These are phyloP conservation scores for Tiliacea aurago DNA, from an alignment of 2,888 invertebrate genomes.

Conservation along the genomic window DNA sequence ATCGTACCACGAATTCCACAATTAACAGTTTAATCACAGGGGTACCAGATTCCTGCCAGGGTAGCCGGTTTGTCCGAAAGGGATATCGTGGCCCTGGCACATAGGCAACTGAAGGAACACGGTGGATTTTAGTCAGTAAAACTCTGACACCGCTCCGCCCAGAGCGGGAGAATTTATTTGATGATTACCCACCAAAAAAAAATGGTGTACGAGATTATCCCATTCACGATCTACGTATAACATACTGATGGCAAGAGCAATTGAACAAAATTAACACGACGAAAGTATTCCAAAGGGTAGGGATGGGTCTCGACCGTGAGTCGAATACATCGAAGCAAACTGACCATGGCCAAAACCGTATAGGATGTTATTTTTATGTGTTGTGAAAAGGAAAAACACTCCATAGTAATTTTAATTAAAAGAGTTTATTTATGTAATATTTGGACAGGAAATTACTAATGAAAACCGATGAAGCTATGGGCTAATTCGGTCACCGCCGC, in stretches of 20 bases:
- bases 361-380: slow-evolving; percentile 31
- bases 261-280: slow-evolving; percentile 65
- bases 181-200: too few relatives aligned
- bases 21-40: slow-evolving; percentile 17
- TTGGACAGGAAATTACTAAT: neutral
- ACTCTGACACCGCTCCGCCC: too few relatives aligned
- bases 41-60: neutral
- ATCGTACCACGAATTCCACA: neutral
- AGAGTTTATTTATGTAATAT: neutral
- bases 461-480: neutral
- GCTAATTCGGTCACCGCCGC: neutral
- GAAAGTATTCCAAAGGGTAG: slow-evolving; percentile 58
- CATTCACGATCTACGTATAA: slow-evolving; percentile 24
- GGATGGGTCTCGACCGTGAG: slow-evolving; percentile 29
- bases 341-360: slow-evolving; percentile 11
- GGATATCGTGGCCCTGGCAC: too few relatives aligned
- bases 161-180: too few relatives aligned
- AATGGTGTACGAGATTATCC: neutral
- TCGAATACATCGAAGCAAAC: slow-evolving; percentile 40
- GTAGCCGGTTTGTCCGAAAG: too few relatives aligned
- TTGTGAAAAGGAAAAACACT: slow-evolving; percentile 1
- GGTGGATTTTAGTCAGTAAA: too few relatives aligned
- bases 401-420: slow-evolving; percentile 15
- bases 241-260: slow-evolving; percentile 49
- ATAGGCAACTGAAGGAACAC: too few relatives aligned